These are phyloP conservation scores for Petroica traversi DNA, from an alignment of 2,113 vertebrate species.

Conservation along the genomic window DNA sequence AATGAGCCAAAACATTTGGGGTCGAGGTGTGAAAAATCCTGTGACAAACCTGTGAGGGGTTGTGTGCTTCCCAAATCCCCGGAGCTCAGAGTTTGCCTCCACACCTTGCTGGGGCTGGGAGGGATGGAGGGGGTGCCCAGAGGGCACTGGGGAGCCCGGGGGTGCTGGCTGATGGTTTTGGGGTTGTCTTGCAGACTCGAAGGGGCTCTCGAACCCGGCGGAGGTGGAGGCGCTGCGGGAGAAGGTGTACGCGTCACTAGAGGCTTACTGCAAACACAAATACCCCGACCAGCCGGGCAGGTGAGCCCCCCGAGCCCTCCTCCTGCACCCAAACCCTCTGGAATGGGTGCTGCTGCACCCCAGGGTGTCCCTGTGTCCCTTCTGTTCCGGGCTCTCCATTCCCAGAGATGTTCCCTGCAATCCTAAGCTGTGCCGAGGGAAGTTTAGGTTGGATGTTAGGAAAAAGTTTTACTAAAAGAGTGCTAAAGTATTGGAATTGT, in stretches of 20 bases:
- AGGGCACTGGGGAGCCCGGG: background rate
- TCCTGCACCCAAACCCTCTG: background rate
- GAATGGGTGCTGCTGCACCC: background rate
- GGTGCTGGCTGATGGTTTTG: background rate
- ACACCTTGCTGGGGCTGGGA: background rate
- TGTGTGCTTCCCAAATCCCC: rapidly evolving
- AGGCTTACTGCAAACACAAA: conserved; percentile 99
- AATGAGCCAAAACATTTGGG: background rate
- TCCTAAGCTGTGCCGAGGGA: no score
- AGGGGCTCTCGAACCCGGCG: conserved; percentile 92
- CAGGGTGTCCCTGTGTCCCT: background rate
- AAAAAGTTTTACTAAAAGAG: no score
- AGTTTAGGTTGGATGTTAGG: no score
- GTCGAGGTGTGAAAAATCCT: background rate
- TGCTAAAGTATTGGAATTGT: no score
- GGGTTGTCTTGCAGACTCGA: conserved; percentile 81
- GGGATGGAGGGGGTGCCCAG: background rate
- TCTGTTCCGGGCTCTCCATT: rapidly evolving
- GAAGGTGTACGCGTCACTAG: conserved; percentile 96
- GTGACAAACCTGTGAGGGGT: background rate
- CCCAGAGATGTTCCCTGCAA: background rate
- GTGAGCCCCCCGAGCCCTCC: conserved; percentile 63
- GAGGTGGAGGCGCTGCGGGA: conserved; percentile 95
- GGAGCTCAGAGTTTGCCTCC: background rate
- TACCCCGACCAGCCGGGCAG: conserved; percentile 98